Base-by-base conservation (phyloP, 2,797 vertebrate species). In the Pipistrellus kuhlii region DNA sequence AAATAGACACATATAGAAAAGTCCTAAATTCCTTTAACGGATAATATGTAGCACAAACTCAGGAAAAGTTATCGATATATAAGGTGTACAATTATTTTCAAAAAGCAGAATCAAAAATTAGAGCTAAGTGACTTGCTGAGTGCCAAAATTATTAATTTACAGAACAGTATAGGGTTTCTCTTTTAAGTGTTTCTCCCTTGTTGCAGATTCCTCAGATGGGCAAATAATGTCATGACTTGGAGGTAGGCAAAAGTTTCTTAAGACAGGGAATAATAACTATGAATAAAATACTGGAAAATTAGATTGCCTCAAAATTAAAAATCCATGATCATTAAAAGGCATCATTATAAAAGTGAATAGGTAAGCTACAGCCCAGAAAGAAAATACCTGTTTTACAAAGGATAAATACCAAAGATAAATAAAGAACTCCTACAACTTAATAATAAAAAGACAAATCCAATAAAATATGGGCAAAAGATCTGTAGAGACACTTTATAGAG, bases 401-500 rank as follows among this genome's bases (percentile, higher is more conserved):
- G 8, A 71, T 71, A 55, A 12, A 41, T 75, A 90, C 17, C 76
- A n/a, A 64, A 44, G 30, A 48, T 51, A 78, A 78, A 85, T 72
- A 57, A 94, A 77, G 72, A 82, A 90, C 17, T 78, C 48, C 4
- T 92, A 90, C 30, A 81, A 92, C 13, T 93, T 86, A 82, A 85
- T 57, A 85, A 88, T 73, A 73, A 66, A 80, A 90, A 78, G 18
- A n/a, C 68, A 83, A 82, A 73, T n/a, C 21, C 23, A 72, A 15
- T 57, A 55, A 91, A 89, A 78, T 46, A 88, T 14, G 35, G 30
- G 35, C 35, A 68, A 75, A 88, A 48, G 21, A 78, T 64, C 2
- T 59, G 35, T 93, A 85, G 8, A 82, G 32, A 55, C 38, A 82
- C 14, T 88, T 78, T 30, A 85, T 1, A 95, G 27, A 73, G 30